A percentile compares a stretch with the other conserved stretches of the same genome.
Conservation (phyloP, 2,797 vertebrate species). For the Microhierax caerulescens region DNA sequence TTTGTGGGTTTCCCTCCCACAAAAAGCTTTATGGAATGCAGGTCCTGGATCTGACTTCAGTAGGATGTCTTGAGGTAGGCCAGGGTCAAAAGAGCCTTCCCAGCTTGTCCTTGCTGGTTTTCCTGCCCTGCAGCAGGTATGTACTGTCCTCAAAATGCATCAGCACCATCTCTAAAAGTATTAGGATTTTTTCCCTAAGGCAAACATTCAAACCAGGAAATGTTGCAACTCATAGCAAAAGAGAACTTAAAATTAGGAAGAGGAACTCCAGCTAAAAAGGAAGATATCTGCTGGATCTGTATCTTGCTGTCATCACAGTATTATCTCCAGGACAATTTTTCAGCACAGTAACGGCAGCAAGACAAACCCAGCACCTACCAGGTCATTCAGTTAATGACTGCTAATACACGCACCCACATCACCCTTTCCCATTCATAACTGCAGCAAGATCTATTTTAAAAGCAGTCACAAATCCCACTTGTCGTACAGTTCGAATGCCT, state of each 20-base stretch:
- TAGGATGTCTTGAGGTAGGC: not conserved
- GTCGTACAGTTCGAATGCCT: not conserved
- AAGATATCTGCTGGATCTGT: not conserved
- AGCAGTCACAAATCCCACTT: not conserved
- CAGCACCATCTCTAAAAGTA: not conserved
- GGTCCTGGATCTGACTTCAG: not conserved
- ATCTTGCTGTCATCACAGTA: not conserved
- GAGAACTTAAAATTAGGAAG: not conserved
- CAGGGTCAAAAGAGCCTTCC: not conserved
- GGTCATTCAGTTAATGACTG: not conserved
- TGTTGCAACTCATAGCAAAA: not conserved
- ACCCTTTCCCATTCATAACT: not conserved
- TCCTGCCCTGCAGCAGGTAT: not conserved
- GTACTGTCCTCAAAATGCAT: not conserved
- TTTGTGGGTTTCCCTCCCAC: not conserved
- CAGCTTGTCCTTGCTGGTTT: not conserved
- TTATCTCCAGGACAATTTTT: not conserved
- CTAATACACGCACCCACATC: rapidly evolving
- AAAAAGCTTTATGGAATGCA: not conserved
- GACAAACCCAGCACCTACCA: not conserved
- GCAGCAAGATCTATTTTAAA: not conserved
- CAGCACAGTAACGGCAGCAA: not conserved
- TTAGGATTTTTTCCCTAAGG: not conserved
- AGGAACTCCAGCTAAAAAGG: not conserved
- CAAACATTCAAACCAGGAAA: not conserved